Evolutionary conservation across 2,888 invertebrate species (phyloP), one percentile per base, ranked within the genome.

Genomic region (Mimas tiliae): DNA sequence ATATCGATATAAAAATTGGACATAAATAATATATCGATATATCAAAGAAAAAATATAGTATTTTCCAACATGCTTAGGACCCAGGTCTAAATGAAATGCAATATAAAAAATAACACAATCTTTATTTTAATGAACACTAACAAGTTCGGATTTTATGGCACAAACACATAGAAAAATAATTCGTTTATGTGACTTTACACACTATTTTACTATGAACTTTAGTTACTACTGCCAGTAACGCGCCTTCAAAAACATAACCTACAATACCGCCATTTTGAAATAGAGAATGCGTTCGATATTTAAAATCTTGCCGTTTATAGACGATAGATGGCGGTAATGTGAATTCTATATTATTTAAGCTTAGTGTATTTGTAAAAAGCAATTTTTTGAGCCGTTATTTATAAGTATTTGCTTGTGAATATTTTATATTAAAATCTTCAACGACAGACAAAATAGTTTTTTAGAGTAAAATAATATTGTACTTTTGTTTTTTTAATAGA

Each of bases 101-200:
- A 42, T 11, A 38, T 58, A 42, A 58, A 55, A 55, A 42, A 42
- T 58, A 81, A 83, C 77, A 81, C 78, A 73, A 71, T 82, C 72
- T 74, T 72, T 72, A 83, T 82, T 81, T 75, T 73, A 80, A 80
- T 74, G 81, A 72, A 72, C 58, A 58, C 58, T 58, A 79, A 82
- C 79, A 50, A 79, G 69, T 75, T 72, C 76, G 74, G 74, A 72
- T 65, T 73, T 65, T 82, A 86, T 83, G 86, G 85, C 84, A 86
- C 84, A 16, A 74, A 71, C 70, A 71, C 70, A 70, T 70, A 73
- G 68, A 70, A 70, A 71, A 73, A 72, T 73, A 69, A 67, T 63
- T 67, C 58, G 66, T 33, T 68, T 76, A 72, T 76, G 73, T 76
- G 77, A 58, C 58, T 58, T 58, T n/a, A 38, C 42, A 42, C 19